Conservation (phyloP, 2,888 invertebrate species). For the Schizaphis graminum region DNA sequence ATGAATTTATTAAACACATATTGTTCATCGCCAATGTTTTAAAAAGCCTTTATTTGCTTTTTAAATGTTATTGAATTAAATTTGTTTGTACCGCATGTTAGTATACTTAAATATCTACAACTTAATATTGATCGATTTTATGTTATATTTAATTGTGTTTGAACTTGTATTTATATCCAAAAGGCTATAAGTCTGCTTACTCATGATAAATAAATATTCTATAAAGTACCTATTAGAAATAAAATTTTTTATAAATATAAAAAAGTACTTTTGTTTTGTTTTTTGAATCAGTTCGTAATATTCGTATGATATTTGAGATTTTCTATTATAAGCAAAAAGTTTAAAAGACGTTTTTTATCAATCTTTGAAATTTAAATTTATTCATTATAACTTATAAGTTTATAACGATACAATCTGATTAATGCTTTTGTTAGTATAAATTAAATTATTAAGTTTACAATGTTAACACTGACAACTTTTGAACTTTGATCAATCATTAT, state of each 20-base stretch:
- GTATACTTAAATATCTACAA: neutral
- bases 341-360: neutral
- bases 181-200: neutral
- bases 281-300: neutral
- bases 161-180: neutral
- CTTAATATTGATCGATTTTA: neutral
- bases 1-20: neutral
- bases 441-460: neutral
- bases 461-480: constrained; percentile 7
- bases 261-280: neutral
- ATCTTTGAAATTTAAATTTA: neutral
- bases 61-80: neutral
- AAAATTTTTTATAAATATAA: neutral
- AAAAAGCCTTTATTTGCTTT: neutral
- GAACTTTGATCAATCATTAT: constrained; percentile 14
- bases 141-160: neutral
- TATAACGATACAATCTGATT: neutral
- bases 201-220: neutral
- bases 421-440: neutral
- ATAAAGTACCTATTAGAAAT: neutral
- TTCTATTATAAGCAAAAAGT: neutral
- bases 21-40: neutral
- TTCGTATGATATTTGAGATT: neutral
- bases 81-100: neutral
- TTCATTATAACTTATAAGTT: neutral